Conservation (phyloP, 2,113 vertebrate species). For the pig (Sus scrofa) region DNA sequence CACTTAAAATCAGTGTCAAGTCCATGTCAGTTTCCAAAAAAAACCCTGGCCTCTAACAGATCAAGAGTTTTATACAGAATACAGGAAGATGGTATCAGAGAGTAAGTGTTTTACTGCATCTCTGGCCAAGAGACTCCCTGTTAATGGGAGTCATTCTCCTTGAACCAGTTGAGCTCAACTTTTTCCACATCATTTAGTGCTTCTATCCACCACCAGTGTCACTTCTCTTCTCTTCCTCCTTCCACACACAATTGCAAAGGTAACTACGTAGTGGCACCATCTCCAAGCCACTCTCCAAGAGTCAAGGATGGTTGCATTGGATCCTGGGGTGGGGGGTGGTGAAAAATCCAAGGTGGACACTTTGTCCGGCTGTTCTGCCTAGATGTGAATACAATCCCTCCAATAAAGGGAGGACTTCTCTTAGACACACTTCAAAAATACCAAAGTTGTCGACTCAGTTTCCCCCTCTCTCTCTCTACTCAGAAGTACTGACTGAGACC, state of each 20-base stretch:
- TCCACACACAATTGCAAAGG: not conserved
- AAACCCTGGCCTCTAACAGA: too few relatives aligned
- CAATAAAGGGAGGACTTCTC: not conserved
- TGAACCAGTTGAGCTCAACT: not conserved
- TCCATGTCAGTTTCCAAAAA: not conserved
- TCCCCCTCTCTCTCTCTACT: not conserved
- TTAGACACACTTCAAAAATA: not conserved
- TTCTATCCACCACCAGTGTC: not conserved
- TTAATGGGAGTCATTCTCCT: not conserved
- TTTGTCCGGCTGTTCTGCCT: not conserved
- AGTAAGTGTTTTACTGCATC: not conserved
- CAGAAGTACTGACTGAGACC: not conserved
- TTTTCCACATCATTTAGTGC: too few relatives aligned
- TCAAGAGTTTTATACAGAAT: too few relatives aligned
- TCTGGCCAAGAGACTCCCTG: not conserved
- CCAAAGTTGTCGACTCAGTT: not conserved
- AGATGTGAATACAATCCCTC: not conserved
- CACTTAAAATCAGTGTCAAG: not conserved
- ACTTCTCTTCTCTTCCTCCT: not conserved
- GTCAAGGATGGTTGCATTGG: not conserved
- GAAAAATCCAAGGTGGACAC: not conserved
- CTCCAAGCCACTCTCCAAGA: not conserved
- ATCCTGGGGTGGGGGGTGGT: not conserved
- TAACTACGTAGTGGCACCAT: fast-evolving
- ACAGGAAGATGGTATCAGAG: fast-evolving